Evolutionary conservation across 2,888 invertebrate genomes (phyloP).

Genomic region (Torymus texanus): DNA sequence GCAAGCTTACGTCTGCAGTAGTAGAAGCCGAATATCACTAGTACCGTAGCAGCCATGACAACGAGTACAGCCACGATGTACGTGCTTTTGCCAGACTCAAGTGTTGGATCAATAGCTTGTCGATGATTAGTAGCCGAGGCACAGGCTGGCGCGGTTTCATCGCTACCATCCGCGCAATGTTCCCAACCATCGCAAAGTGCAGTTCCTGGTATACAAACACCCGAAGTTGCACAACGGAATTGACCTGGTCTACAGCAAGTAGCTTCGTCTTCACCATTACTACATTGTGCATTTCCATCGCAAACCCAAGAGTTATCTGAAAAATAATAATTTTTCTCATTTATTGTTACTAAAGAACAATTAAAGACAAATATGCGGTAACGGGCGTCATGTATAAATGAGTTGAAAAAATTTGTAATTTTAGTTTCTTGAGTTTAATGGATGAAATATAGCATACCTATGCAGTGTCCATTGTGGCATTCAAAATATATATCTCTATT

Average conservation of each 20-base stretch:
- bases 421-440: too few relatives aligned
- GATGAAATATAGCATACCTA: constrained; percentile 74
- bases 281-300: constrained; percentile 81
- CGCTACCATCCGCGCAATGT: constrained; percentile 88
- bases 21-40: constrained; percentile 77
- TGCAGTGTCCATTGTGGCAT: constrained; percentile 79
- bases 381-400: too few relatives aligned
- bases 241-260: constrained; percentile 81
- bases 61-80: constrained; percentile 79
- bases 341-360: too few relatives aligned
- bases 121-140: constrained; percentile 73
- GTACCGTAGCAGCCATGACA: constrained; percentile 77
- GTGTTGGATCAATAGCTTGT: constrained; percentile 67
- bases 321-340: background rate
- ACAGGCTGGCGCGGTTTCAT: constrained; percentile 84
- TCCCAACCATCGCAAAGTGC: constrained; percentile 86
- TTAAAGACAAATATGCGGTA: too few relatives aligned
- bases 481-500: constrained; percentile 83
- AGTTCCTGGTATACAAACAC: constrained; percentile 82
- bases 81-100: constrained; percentile 76
- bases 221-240: constrained; percentile 85
- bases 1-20: constrained; percentile 77
- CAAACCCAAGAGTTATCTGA: constrained; percentile 77
- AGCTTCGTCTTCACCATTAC: constrained; percentile 82
- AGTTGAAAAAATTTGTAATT: too few relatives aligned